Evolutionary conservation across 2,113 vertebrate genomes (phyloP).

Genomic region (Megaceryle torquata): DNA sequence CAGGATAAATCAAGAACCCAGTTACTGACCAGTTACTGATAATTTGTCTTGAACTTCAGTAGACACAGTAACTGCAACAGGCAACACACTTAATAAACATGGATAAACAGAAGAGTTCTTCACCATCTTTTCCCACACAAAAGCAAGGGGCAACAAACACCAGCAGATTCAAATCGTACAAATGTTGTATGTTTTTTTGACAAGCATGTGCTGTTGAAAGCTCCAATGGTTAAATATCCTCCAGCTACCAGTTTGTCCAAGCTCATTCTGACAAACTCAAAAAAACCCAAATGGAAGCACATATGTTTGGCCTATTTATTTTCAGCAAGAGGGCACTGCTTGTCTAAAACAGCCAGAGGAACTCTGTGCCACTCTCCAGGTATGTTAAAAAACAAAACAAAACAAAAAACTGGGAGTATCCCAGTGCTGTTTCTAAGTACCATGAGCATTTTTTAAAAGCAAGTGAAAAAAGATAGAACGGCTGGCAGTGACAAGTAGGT

Average conservation of each 20-base stretch:
- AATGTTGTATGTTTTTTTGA: background rate
- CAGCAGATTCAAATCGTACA: background rate
- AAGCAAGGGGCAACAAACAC: background rate
- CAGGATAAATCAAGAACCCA: background rate
- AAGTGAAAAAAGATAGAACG: background rate
- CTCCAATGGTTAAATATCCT: background rate
- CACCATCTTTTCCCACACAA: background rate
- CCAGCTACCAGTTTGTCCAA: background rate
- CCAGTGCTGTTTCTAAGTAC: background rate
- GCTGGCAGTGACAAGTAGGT: background rate
- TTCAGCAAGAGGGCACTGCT: background rate
- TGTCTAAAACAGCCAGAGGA: background rate
- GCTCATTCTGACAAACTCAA: background rate
- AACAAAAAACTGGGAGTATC: background rate
- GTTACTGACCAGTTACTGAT: background rate
- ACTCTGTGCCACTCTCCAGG: background rate
- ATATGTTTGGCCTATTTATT: background rate
- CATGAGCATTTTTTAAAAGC: background rate
- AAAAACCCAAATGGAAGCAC: background rate
- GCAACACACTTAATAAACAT: background rate
- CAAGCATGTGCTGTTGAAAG: background rate
- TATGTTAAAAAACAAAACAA: background rate
- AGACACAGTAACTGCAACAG: background rate
- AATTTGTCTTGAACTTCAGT: background rate
- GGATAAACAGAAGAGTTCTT: background rate